These are phyloP conservation scores for Microcebus tavaratra DNA, from an alignment of 2,113 vertebrate genomes.

Conservation along the genomic window DNA sequence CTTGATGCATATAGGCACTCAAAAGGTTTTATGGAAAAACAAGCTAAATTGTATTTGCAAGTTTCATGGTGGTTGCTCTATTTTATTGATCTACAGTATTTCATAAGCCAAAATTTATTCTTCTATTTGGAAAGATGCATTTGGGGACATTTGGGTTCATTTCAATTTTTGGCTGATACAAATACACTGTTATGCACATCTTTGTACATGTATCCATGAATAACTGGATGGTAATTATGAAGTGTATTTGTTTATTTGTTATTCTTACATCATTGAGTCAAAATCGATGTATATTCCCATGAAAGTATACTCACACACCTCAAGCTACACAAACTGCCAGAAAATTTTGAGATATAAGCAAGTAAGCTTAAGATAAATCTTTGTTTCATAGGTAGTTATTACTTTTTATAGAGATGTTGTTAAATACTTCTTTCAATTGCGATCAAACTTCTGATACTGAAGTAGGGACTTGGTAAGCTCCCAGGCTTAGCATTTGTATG, in stretches of 20 bases:
- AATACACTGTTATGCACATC: background rate
- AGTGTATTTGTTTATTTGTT: background rate
- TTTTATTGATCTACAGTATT: background rate
- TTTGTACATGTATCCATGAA: background rate
- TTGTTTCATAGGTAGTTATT: background rate
- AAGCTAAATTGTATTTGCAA: background rate
- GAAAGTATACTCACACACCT: background rate
- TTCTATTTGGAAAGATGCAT: background rate
- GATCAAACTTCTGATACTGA: background rate
- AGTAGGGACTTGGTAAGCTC: background rate
- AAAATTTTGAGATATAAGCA: background rate
- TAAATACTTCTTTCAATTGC: background rate
- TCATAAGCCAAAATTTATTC: background rate
- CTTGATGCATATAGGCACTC: background rate
- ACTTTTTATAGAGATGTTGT: background rate
- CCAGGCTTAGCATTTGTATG: background rate
- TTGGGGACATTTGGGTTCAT: background rate
- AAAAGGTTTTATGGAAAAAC: background rate
- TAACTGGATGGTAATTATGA: background rate
- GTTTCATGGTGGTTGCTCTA: background rate
- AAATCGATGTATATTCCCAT: background rate
- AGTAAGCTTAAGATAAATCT: background rate
- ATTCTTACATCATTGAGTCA: background rate
- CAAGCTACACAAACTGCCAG: background rate
- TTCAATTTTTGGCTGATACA: background rate